Base-by-base conservation (phyloP, 2,797 vertebrate genomes). In the Thamnophis elegans region DNA sequence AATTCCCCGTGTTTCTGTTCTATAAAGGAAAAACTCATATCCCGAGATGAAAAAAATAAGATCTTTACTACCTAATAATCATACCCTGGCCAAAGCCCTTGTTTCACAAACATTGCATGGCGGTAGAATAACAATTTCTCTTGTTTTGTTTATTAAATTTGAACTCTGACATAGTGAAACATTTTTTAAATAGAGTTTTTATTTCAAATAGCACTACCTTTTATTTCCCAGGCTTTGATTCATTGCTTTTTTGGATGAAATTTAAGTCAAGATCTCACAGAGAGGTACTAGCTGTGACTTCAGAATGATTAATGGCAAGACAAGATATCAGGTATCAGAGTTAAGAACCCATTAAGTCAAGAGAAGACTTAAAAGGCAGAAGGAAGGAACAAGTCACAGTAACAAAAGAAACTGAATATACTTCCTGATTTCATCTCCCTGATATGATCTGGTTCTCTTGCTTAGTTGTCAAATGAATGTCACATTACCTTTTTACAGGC, bases 251-350 rank as follows among this genome's bases (percentile, higher is more conserved):
- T 59, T 62, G 68, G 86, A 85, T 96, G 95, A 92, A 97, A 92
- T 96, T 96, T 96, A 97, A 96, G 91, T 96, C 93, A 95, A 95
- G 92, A 93, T 93, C 97, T 92, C 93, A 92, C 94, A 96, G 93
- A 96, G 94, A 95, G 97, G 93, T 96, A 96, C 94, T 97, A 98
- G 98, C 97, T 97, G 96, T 98, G 98, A 98, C 98, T 98, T 98
- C 98, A 96, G 96, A 95, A 97, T 99, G 98, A 99, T 99, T 98
- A 98, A 99, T 98, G 98, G 97, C 98, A 97, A 98, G 97, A 98
- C 97, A 97, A 98, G 97, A 96, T 97, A 97, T 89, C 96, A 95
- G 68, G 85, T 92, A 95, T 94, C 94, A 96, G 96, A 98, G 96
- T 92, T 96, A 96, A 98, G 97, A 97, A 98, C 93, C 95, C 95